Evolutionary conservation across 2,113 vertebrate species (phyloP), one percentile per base, ranked within the genome.

Genomic region (Sylvia atricapilla): DNA sequence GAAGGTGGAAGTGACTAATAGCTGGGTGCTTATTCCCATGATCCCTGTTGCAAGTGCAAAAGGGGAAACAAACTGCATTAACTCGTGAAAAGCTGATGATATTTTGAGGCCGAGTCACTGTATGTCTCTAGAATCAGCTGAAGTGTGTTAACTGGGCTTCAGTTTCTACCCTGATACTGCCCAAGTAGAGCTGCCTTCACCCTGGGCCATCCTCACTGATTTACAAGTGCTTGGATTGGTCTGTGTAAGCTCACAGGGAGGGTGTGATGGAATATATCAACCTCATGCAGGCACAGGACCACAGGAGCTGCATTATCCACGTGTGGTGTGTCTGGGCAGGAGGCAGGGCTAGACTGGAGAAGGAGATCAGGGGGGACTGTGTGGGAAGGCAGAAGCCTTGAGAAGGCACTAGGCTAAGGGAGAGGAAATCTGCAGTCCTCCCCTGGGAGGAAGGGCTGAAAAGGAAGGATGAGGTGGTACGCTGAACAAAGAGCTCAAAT

Each of bases 1-100:
- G 92, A 88, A 90, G 92, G 85, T 93, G 94, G 93, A 96, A 97
- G 79, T 96, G 94, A 95, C 85, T 96, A 96, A 94, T 70, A 90
- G 47, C 43, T 91, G 82, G 23, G 46, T 90, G 87, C 95, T 96
- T 89, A 69, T 95, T 94, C 93, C 85, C 81, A 55, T 47, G 67
- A 64, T 88, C 67, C 33, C 21, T 66, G 56, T 43, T 79, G 39
- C 13, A 41, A 91, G 59, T 60, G 43, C 37, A 85, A 39, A 94
- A 92, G 64, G 58, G 63, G 90, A 95, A 93, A 39, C 15, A n/a
- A 90, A 37, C 46, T 50, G 13, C 75, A 67, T 85, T 85, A 95
- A 87, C 82, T 55, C 41, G 19, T 83, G 63, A 74, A 87, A 87
- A 94, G 50, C 50, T 4, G 2, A 14, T 87, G 33, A 12, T 66